Evolutionary conservation across 30 jellyfish, hydroid and myxozoan genomes (phyloP).

Genomic region (Thelohanellus kitauei): DNA sequence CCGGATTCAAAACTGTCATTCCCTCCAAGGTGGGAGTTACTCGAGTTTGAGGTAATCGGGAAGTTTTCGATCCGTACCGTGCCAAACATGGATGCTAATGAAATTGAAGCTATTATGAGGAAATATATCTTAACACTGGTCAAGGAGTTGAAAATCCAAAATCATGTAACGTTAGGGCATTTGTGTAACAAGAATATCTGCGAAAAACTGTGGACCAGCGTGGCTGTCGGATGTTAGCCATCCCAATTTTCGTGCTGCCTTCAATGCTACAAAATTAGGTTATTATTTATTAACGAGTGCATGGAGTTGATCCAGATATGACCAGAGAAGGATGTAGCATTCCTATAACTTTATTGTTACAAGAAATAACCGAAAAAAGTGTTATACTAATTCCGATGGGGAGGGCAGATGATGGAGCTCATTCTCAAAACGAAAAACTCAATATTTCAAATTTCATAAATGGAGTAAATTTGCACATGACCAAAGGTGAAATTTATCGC

Average conservation of each 20-base stretch:
- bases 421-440: slow-evolving; percentile 70
- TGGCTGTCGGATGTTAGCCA: slow-evolving; percentile 56
- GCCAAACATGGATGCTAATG: slow-evolving; percentile 44
- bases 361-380: slow-evolving; percentile 59
- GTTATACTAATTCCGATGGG: slow-evolving; percentile 81
- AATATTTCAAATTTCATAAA: slow-evolving; percentile 19
- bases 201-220: slow-evolving; percentile 22
- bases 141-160: slow-evolving; percentile 20
- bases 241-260: slow-evolving; percentile 41
- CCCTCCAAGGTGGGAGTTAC: slow-evolving; percentile 26
- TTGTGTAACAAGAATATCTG: slow-evolving; percentile 2
- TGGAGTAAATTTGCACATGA: no score
- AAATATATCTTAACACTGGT: slow-evolving; percentile 19
- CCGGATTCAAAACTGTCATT: slow-evolving; percentile 57
- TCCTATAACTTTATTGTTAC: slow-evolving; percentile 56
- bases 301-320: slow-evolving; percentile 27
- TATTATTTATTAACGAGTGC: slow-evolving; percentile 1
- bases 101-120: slow-evolving; percentile 16
- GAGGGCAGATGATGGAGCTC: slow-evolving; percentile 85
- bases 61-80: slow-evolving; percentile 56
- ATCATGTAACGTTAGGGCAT: no score
- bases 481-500: no score
- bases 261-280: slow-evolving; percentile 41
- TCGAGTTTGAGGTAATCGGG: slow-evolving; percentile 44
- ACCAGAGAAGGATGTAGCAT: slow-evolving; percentile 88